Percentiles rank a stretch among this genome's conserved stretches.
Evolutionary conservation across 2,797 vertebrate species (phyloP).

Genomic region (Sebastes trivittatus): DNA sequence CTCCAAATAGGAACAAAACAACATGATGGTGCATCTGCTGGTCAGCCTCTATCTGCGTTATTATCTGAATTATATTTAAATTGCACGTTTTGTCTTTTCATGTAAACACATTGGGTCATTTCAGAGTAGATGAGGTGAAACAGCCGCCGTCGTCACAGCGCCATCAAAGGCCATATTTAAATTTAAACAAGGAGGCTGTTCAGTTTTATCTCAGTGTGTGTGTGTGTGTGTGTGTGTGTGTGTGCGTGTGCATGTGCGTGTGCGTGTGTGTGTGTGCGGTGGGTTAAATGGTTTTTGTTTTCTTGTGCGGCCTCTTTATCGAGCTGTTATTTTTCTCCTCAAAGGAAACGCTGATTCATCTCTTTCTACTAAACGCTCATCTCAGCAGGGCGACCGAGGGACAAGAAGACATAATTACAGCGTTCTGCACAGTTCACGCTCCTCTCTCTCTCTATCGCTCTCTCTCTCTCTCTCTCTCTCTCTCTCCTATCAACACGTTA

Average conservation of each 20-base stretch:
- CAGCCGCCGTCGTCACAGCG: neutral
- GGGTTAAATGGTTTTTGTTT: conserved; percentile 41
- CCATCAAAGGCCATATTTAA: conserved; percentile 38
- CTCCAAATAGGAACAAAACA: neutral
- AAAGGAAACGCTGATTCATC: conserved; percentile 65
- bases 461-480: neutral
- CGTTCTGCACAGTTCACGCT: neutral
- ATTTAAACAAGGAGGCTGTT: conserved; percentile 40
- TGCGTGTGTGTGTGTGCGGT: neutral
- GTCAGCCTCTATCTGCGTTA: neutral
- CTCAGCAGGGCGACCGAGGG: conserved; percentile 55
- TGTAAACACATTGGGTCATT: conserved; percentile 21
- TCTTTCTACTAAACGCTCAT: conserved; percentile 51
- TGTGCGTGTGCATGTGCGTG: neutral
- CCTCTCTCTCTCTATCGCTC: neutral
- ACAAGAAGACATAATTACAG: conserved; percentile 68
- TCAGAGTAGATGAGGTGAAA: conserved; percentile 38
- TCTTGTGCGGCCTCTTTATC: conserved; percentile 38
- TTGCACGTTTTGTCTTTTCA: conserved; percentile 9
- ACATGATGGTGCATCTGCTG: neutral
- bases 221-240: neutral
- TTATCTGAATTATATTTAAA: conserved; percentile 46
- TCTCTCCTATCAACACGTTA: neutral
- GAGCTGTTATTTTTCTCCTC: conserved; percentile 60
- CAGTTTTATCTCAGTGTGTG: neutral